phyloP scores from a whole-genome alignment of 2,113 vertebrate genomes.

The Indicator maculatus region DNA sequence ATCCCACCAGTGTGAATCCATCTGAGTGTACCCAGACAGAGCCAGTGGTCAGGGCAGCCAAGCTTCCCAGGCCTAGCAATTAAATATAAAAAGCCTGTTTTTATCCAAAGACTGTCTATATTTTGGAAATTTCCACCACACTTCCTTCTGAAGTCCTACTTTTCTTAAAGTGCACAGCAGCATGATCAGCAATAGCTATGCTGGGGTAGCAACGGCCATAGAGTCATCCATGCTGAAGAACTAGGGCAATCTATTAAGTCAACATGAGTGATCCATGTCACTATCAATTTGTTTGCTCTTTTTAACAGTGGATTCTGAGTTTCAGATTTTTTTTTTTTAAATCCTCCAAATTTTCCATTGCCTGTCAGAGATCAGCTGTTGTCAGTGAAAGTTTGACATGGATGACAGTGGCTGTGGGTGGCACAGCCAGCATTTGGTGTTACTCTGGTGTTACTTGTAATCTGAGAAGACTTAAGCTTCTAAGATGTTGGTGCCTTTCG shows the following conservation, averaged over 20 bases:
- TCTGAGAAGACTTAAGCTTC: background rate
- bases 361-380: slow-evolving; percentile 2
- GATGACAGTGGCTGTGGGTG: background rate
- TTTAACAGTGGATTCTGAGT: background rate
- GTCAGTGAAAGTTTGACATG: slow-evolving; percentile 10
- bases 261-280: background rate
- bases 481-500: background rate
- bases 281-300: background rate
- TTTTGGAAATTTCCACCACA: slow-evolving; percentile 77
- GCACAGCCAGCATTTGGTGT: slow-evolving; percentile 15
- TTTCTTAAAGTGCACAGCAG: slow-evolving; percentile 39
- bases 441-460: background rate
- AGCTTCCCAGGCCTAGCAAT: slow-evolving; percentile 59
- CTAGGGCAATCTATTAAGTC: background rate
- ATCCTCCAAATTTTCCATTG: background rate
- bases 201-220: background rate
- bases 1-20: slow-evolving; percentile 40
- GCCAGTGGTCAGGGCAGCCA: slow-evolving; percentile 52
- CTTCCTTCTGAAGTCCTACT: slow-evolving; percentile 67
- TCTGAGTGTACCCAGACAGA: slow-evolving; percentile 40
- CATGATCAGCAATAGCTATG: background rate
- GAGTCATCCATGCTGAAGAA: slow-evolving; percentile 37
- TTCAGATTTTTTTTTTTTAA: background rate
- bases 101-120: slow-evolving; percentile 63
- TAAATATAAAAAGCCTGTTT: slow-evolving; percentile 69